These are phyloP conservation scores for Charadrius vociferus DNA, from an alignment of 2,113 vertebrate species.

Conservation along the genomic window DNA sequence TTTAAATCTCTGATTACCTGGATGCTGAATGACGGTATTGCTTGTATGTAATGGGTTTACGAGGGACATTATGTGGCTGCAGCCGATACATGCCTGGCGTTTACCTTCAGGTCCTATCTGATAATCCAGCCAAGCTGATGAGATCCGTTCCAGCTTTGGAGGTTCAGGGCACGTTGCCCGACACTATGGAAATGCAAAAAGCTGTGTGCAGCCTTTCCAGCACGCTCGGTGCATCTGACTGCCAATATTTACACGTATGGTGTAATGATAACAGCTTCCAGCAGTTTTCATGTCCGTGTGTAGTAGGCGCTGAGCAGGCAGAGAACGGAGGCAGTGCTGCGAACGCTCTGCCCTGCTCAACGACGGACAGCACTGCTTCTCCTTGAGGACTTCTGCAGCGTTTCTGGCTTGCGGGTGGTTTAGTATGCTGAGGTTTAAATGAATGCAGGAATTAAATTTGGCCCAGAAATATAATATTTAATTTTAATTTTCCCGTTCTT, in stretches of 20 bases:
- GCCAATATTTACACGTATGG: neutral
- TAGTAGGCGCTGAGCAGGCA: neutral
- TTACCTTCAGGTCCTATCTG: constrained; percentile 15
- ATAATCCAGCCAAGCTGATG: constrained; percentile 31
- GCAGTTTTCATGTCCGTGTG: neutral
- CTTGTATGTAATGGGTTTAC: neutral
- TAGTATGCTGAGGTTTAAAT: neutral
- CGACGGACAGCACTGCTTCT: neutral
- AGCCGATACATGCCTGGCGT: neutral
- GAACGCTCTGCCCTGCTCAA: neutral
- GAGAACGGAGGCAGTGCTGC: neutral
- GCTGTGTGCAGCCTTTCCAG: neutral
- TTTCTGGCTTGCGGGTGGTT: neutral
- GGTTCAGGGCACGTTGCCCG: neutral
- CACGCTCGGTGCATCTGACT: neutral
- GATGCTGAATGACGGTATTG: neutral
- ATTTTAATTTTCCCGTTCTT: neutral
- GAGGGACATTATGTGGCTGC: neutral
- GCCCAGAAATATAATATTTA: neutral
- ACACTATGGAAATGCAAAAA: neutral
- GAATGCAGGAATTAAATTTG: neutral
- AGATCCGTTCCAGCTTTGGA: constrained; percentile 22
- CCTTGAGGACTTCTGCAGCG: neutral
- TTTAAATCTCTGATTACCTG: constrained; percentile 43
- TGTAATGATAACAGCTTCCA: neutral